These are phyloP conservation scores for Caradrina clavipalpis DNA, from an alignment of 2,888 invertebrate genomes.

Conservation along the genomic window DNA sequence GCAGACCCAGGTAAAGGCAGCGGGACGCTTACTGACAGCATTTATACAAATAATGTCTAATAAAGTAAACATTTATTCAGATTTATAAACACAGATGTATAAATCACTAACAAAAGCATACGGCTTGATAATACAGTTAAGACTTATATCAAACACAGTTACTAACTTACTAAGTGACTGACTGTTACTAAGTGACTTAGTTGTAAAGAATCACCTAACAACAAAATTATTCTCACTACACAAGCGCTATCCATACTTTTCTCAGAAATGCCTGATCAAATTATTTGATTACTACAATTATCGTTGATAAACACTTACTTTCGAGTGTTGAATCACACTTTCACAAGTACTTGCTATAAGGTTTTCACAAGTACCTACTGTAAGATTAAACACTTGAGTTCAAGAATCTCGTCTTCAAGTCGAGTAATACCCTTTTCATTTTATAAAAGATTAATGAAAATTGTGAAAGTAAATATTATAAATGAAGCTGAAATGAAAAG, in stretches of 20 bases:
- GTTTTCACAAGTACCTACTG: slow-evolving; percentile 11
- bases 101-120: too few species aligned
- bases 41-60: too few species aligned
- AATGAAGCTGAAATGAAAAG: background rate
- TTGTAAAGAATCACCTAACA: background rate
- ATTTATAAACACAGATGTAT: too few species aligned
- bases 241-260: background rate
- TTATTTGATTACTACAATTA: slow-evolving; percentile 2
- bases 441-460: background rate
- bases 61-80: too few species aligned
- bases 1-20: too few species aligned
- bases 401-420: slow-evolving; percentile 1
- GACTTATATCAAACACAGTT: too few species aligned
- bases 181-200: too few species aligned
- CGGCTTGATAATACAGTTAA: too few species aligned
- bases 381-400: slow-evolving; percentile 16
- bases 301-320: slow-evolving; percentile 30
- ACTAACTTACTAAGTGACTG: too few species aligned
- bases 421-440: background rate
- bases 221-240: accelerated
- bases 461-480: background rate
- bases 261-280: background rate
- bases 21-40: too few species aligned
- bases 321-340: slow-evolving; percentile 10
- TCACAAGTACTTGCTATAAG: slow-evolving; percentile 6